Percentiles rank a stretch among this genome's conserved stretches.
Conservation (phyloP, 2,888 invertebrate genomes). For the Oscheius onirici region DNA sequence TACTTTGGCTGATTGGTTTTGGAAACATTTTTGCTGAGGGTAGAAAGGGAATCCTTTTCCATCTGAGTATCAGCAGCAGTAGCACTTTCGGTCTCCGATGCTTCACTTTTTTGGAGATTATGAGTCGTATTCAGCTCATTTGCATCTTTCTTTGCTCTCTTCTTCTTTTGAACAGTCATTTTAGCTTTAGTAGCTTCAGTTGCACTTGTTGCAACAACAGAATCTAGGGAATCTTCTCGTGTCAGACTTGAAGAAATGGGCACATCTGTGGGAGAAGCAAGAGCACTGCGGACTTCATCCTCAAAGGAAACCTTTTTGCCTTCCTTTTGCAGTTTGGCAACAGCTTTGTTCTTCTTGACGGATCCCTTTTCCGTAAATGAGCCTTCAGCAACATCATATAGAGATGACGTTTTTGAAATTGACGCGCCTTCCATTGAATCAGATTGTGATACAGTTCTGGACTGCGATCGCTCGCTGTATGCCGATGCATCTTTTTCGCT, state of each 20-base stretch:
- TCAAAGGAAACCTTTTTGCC: conserved; percentile 16
- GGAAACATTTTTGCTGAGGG: conserved; percentile 18
- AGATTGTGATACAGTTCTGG: not conserved
- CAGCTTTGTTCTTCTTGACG: not conserved
- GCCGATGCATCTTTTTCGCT: not conserved
- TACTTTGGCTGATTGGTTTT: conserved; percentile 24
- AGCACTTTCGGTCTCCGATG: not conserved
- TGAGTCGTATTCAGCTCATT: not conserved
- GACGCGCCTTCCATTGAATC: not conserved
- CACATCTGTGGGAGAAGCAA: not conserved
- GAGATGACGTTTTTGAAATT: not conserved
- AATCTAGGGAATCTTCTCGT: conserved; percentile 9
- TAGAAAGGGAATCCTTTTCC: conserved; percentile 4
- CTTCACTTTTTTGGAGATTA: not conserved
- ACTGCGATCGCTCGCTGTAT: not conserved
- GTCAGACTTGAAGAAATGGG: not conserved
- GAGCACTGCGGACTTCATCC: conserved; percentile 10
- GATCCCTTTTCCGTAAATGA: not conserved
- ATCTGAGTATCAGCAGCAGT: not conserved
- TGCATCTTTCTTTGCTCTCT: not conserved
- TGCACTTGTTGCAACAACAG: not conserved
- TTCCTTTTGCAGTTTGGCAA: conserved; percentile 8
- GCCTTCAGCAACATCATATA: not conserved
- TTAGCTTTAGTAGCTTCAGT: conserved; percentile 15
- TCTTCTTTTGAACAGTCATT: conserved; percentile 11